phyloP scores from a whole-genome alignment of 2,113 vertebrate species.

The Bucco capensis region DNA sequence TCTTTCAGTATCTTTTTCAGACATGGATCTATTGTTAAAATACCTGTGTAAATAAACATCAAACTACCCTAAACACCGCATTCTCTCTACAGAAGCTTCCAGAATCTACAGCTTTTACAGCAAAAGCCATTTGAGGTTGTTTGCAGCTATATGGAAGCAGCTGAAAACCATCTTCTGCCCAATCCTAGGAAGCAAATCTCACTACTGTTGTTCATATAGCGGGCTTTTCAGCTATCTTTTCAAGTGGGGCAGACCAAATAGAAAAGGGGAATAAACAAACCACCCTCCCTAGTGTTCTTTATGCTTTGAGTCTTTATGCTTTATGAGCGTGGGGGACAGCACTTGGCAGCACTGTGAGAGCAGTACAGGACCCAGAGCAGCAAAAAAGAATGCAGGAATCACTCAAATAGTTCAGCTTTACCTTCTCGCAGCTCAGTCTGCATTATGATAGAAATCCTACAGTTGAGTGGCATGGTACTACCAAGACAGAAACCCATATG shows the following conservation, averaged over 20 bases:
- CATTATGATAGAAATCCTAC: neutral
- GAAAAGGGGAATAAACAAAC: neutral
- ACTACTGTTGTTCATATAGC: neutral
- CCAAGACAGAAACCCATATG: neutral
- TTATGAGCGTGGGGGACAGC: accelerated
- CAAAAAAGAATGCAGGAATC: neutral
- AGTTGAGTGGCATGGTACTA: neutral
- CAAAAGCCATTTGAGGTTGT: neutral
- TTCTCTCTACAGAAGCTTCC: neutral
- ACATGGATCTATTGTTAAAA: neutral
- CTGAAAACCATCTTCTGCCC: neutral
- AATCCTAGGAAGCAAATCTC: neutral
- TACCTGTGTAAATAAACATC: neutral
- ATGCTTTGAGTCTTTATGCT: neutral
- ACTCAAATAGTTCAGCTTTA: neutral
- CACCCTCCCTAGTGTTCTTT: neutral
- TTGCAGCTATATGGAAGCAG: neutral
- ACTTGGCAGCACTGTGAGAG: neutral
- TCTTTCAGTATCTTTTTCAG: neutral
- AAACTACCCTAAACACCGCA: neutral
- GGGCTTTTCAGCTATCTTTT: neutral
- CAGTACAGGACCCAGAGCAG: neutral
- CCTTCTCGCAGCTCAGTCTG: neutral
- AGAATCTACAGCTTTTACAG: neutral
- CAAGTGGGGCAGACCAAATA: accelerated